A percentile compares a stretch with the other conserved stretches of the same genome.
Conservation (phyloP, 2,113 vertebrate genomes). For the Balaeniceps rex region DNA sequence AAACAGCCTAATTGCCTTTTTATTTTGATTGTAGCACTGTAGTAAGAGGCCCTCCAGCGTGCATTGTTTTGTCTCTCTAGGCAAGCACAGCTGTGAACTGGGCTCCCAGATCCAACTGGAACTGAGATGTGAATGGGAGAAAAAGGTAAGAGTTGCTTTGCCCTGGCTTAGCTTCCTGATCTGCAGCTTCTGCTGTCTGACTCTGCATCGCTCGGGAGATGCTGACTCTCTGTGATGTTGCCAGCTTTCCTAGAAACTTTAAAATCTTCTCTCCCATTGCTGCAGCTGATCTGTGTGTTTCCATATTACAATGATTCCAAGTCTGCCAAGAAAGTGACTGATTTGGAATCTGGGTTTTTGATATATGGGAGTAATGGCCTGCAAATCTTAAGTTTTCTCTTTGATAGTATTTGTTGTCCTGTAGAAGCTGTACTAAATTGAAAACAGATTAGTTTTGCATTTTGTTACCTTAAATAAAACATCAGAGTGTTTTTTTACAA, state of each 20-base stretch:
- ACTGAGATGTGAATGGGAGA: not conserved
- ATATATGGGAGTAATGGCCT: not conserved
- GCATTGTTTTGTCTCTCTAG: not conserved
- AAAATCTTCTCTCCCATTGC: not conserved
- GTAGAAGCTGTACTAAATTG: not conserved
- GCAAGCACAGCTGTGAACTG: not conserved
- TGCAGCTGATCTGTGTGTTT: not conserved
- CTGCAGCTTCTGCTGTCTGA: not conserved
- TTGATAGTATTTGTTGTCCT: not conserved
- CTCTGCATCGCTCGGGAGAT: accelerated
- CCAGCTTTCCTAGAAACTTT: not conserved
- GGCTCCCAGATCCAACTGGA: not conserved
- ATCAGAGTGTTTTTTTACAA: not conserved
- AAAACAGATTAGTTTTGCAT: not conserved
- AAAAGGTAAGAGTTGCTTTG: not conserved
- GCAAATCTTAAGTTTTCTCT: not conserved
- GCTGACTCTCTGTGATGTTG: not conserved
- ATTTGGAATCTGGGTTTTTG: not conserved
- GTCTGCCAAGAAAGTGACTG: not conserved
- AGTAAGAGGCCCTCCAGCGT: not conserved
- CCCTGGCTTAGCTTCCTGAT: not conserved
- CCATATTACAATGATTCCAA: not conserved
- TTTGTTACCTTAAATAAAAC: not conserved
- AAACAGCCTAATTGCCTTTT: not conserved
- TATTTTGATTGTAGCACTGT: not conserved